Base-by-base conservation (phyloP, 2,888 invertebrate species). In the Tryphoninae sp. region DNA sequence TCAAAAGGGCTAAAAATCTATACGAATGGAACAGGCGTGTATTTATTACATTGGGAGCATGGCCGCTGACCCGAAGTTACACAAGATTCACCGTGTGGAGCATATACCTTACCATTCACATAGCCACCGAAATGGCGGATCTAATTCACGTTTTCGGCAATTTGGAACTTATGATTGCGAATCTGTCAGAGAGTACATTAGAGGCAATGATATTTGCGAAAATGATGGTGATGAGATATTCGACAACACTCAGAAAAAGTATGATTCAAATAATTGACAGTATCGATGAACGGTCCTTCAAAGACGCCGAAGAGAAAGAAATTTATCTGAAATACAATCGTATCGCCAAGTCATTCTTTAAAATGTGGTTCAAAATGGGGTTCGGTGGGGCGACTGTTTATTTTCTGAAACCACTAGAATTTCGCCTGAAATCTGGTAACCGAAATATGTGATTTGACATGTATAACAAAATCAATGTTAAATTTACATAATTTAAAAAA, bases 41-140 rank as follows among this genome's bases (percentile, higher is more conserved):
- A 6, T 77, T 85, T 19, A 67, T 77, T n/a, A n/a, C 81, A 13
- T 78, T 82, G 4, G 86, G 85, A 9, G 77, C 82, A 51, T 86
- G 86, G 86, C 85, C 86, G 6, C 40, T 73, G 33, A 62, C 84
- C 11, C 51, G 42, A 0, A 67, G 80, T 13, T 85, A 84, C 23
- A 1, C 82, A 1, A 82, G 71, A 22, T 85, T 83, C 7, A 45
- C 65, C n/a, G 69, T 86, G 51, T 85, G 83, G 51, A 71, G 72
- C 9, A n/a, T 58, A 0, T 81, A 84, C 8, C 77, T 58, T 26
- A 9, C 59, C 1, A 7, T 80, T 26, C 79, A 85, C 55, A 79
- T 84, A 7, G 19, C 22, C 8, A 71, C 81, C 61, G 72, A 80
- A 3, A 69, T 80, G 19, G 58, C 33, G 0, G 78, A 84, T 68